Evolutionary conservation across 2,888 invertebrate genomes (phyloP), one percentile per base, ranked within the genome.

Genomic region (Choristoneura rosaceana): DNA sequence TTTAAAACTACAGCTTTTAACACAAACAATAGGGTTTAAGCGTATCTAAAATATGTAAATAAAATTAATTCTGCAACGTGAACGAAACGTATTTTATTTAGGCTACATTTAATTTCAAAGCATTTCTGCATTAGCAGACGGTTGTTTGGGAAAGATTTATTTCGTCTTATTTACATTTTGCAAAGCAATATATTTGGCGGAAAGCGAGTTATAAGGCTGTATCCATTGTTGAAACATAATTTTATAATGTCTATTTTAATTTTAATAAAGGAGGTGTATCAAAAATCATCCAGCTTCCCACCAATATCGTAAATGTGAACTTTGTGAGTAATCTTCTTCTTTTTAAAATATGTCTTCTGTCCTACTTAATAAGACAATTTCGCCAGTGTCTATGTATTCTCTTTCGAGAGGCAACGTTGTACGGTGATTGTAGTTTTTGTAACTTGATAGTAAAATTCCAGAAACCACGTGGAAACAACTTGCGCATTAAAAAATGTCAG

Each of bases 41-140:
- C 55, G 52, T 61, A 14, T 45, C 25, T 25, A 33, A 62, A 71
- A 63, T 68, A 64, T 69, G 73, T 73, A 64, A 73, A 69, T 64
- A 64, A 9, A 71, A 71, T 66, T 62, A 63, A 68, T 47, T 45
- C 61, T 43, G 66, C 68, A 73, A 59, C 52, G 62, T 14, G 50
- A 59, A 69, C 68, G 64, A 59, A 69, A 69, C 75, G 75, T 75
- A 75, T 76, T 76, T 75, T 76, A 76, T 76, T 77, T 69, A 61
- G 74, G 75, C 73, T 75, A 77, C 81, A 79, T 82, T 81, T 76
- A 81, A 79, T 79, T 77, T 77, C 74, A 80, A 80, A 77, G 71
- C 75, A 70, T 73, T 75, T 80, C 78, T 80, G 84, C 85, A 87
- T 88, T 87, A 90, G 84, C 90, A 90, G 90, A 90, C 89, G 90